Evolutionary conservation across 2,113 vertebrate species (phyloP).

Genomic region (Tachuris rubrigastra): DNA sequence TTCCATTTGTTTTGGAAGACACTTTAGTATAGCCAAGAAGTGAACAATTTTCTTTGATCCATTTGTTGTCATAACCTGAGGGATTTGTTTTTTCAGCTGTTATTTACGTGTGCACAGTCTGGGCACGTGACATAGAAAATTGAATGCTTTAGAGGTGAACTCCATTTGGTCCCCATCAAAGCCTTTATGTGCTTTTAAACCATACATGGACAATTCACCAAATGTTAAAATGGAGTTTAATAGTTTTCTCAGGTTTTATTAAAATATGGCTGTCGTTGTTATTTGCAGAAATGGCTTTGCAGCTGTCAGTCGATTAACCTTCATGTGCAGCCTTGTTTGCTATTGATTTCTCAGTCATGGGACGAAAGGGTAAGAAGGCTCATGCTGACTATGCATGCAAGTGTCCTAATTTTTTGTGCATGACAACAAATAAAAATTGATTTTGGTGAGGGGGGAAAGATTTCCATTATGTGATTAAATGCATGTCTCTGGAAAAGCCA

Average conservation of each 20-base stretch:
- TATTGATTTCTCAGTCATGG: constrained; percentile 60
- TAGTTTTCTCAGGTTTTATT: not conserved
- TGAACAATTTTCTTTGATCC: not conserved
- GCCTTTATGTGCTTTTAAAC: not conserved
- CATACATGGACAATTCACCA: not conserved
- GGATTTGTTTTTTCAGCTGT: not conserved
- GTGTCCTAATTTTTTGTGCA: constrained; percentile 4
- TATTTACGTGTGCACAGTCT: not conserved
- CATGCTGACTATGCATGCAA: constrained; percentile 40
- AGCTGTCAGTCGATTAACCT: constrained; percentile 7
- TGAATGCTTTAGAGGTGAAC: not conserved
- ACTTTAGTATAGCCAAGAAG: not conserved
- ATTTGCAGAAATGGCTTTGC: constrained; percentile 50
- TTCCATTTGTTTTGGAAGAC: not conserved
- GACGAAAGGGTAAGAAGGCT: constrained; percentile 60
- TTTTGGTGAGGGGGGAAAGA: not conserved
- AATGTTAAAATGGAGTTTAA: not conserved
- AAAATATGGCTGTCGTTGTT: not conserved
- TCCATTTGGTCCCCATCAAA: not conserved
- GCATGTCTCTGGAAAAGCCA: not conserved
- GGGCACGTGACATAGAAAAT: not conserved
- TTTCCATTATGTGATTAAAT: not conserved
- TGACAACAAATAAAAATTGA: not conserved
- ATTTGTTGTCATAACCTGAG: not conserved
- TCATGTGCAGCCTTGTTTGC: constrained; percentile 30